These are phyloP conservation scores for Catharus fuscescens DNA, from an alignment of 2,113 vertebrate species.

Conservation along the genomic window DNA sequence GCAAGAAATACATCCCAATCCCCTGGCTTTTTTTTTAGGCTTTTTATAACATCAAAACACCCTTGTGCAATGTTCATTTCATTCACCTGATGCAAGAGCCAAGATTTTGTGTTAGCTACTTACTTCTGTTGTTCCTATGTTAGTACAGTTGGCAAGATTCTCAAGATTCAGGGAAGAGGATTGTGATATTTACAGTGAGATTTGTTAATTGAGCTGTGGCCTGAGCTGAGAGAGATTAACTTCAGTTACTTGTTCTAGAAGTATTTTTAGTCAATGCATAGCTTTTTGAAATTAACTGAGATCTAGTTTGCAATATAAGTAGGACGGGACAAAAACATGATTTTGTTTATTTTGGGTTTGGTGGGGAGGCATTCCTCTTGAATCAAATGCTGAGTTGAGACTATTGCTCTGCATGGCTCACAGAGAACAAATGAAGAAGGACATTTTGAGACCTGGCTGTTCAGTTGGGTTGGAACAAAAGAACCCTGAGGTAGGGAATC, in stretches of 20 bases:
- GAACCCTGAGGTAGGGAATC: background rate
- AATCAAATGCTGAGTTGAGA: background rate
- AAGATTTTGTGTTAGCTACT: slow-evolving; percentile 10
- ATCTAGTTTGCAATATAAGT: background rate
- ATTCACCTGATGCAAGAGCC: background rate
- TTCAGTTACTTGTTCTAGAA: background rate
- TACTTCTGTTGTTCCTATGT: slow-evolving; percentile 39
- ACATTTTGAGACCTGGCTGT: background rate
- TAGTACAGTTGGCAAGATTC: slow-evolving; percentile 36
- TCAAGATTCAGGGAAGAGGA: slow-evolving; percentile 2
- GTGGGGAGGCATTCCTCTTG: background rate
- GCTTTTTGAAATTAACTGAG: background rate
- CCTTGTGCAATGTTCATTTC: background rate
- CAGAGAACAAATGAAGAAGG: background rate
- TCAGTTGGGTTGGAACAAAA: background rate
- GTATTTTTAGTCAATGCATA: background rate
- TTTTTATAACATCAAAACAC: slow-evolving; percentile 29
- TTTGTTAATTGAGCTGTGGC: background rate
- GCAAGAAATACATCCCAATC: background rate
- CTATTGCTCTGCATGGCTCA: background rate
- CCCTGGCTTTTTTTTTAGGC: background rate
- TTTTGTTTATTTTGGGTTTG: background rate
- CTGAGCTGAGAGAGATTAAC: background rate
- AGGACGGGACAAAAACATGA: background rate
- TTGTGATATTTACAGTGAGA: background rate